Conservation (phyloP, 2,888 invertebrate genomes). For the Brachycybe producta region DNA sequence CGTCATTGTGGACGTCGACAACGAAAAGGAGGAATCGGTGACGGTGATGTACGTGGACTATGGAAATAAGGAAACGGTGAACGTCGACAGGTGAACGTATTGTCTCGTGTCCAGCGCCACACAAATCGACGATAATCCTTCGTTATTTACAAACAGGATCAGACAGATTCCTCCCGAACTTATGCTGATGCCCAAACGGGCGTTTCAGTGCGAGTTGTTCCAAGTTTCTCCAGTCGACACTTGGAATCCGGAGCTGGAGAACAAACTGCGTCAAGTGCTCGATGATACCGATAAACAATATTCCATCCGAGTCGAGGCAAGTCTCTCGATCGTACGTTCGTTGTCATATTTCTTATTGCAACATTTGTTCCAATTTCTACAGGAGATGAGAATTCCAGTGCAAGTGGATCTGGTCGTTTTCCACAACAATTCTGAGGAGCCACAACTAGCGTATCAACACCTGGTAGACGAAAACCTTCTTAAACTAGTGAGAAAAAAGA, state of each 20-base stretch:
- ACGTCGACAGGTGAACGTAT: neutral
- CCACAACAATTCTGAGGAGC: neutral
- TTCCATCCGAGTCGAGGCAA: neutral
- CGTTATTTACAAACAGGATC: neutral
- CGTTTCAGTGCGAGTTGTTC: neutral
- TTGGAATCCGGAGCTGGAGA: neutral
- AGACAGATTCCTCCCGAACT: neutral
- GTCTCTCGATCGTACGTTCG: neutral
- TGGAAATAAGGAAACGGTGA: neutral
- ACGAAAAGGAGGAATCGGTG: neutral
- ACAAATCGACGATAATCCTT: neutral
- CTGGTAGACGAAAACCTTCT: conserved; percentile 1
- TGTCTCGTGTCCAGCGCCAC: neutral
- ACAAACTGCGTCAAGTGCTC: neutral
- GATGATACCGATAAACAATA: neutral
- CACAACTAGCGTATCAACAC: conserved; percentile 4
- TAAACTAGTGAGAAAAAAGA: neutral
- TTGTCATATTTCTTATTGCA: neutral
- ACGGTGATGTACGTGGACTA: conserved; percentile 12
- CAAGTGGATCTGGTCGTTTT: neutral
- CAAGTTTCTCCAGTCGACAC: conserved; percentile 2
- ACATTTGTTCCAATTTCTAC: too few species aligned
- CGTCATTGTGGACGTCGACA: neutral
- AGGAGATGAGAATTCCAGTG: neutral
- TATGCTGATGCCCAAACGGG: conserved; percentile 6